Evolutionary conservation across 2,113 vertebrate species (phyloP).

Genomic region (Propithecus coquereli): DNA sequence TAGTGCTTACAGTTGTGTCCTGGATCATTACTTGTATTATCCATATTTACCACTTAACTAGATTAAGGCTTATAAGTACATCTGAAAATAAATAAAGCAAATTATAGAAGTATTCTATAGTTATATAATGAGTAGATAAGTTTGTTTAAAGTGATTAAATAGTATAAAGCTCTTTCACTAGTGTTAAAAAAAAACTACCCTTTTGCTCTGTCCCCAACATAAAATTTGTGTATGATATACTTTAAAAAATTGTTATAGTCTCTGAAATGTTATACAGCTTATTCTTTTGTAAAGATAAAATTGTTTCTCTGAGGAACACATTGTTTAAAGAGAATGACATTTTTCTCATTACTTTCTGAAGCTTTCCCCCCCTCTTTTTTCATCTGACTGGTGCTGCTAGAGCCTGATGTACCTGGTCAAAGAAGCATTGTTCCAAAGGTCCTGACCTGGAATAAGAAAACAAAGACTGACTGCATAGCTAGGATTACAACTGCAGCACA

Average conservation of each 20-base stretch:
- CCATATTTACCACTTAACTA: background rate
- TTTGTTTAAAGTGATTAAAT: background rate
- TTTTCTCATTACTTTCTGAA: slow-evolving; percentile 16
- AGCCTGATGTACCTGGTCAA: slow-evolving; percentile 34
- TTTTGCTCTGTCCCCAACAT: background rate
- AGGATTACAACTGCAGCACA: background rate
- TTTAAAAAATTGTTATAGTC: background rate
- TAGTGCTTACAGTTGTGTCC: background rate
- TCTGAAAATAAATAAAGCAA: slow-evolving; percentile 24
- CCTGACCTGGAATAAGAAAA: slow-evolving; percentile 15
- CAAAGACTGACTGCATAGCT: slow-evolving; percentile 41
- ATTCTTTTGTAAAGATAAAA: background rate
- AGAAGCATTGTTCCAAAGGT: slow-evolving; percentile 47
- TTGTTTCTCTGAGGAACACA: background rate
- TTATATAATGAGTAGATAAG: background rate
- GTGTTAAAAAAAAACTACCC: background rate
- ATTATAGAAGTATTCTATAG: background rate
- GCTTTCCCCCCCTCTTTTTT: background rate
- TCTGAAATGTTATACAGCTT: background rate
- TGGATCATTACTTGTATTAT: background rate
- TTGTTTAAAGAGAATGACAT: slow-evolving; percentile 18
- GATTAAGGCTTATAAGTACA: background rate
- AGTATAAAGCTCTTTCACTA: background rate
- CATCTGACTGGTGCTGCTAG: background rate
- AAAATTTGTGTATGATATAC: background rate